Base-by-base conservation (phyloP, 1,140 invertebrate species). In the Pogonognathellus flavescens region DNA sequence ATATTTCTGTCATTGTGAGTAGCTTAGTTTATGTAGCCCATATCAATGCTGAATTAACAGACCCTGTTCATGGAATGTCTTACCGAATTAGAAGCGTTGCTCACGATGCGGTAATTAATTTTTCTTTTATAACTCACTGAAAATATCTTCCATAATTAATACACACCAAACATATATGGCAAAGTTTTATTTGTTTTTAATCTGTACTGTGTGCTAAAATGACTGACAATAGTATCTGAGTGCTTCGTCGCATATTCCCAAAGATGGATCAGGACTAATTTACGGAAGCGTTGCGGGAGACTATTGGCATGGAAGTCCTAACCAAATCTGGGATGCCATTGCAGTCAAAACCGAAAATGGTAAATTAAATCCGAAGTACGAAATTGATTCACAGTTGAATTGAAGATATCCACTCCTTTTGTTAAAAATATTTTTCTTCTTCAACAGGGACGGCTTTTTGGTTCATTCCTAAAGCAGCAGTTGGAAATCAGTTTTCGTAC, bases 291-390 rank as follows among this genome's bases (percentile, higher is more conserved):
- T 72, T 2, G 66, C 66, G 3, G 66, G 66, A 49, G 66, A 72
- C 7, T 49, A 41, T 11, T 72, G 66, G 66, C 66, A 72, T 5
- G 66, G 66, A 41, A 72, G 66, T 50, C 66, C 66, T 2, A 72
- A 72, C n/a, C 66, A 72, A 72, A 72, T 72, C 16, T 72, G 66
- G 66, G 66, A 72, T 13, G 66, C 31, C n/a, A 31, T 72, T n/a
- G 25, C 31, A 4, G 16, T 72, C 1, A 25, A 41, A 72, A n/a
- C 13, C 2, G 31, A 16, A n/a, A 72, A 72, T 49, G 31, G 31
- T 72, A 72, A n/a, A 62, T 20, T 14, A n/a, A 2, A n/a, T n/a
- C n/a, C n/a, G n/a, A n/a, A n/a, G 11, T 14, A 5, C 11, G 1
- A 5, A 57, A 57, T 14, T 57, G n/a, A 13, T n/a, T 57, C n/a